Evolutionary conservation across 2,888 invertebrate species (phyloP).

Genomic region (Oasisia sp.): DNA sequence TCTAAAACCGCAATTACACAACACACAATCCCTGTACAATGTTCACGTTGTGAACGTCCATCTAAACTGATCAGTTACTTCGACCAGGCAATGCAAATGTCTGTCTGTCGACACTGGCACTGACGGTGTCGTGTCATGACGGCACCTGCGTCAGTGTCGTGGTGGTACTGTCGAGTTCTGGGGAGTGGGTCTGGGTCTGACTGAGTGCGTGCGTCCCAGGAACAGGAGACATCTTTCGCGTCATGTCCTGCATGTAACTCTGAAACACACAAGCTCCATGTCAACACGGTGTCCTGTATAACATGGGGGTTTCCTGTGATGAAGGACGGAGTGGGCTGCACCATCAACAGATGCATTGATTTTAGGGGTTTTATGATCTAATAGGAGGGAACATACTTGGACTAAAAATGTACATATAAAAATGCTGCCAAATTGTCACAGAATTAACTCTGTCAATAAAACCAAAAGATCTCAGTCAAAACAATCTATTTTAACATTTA

Average conservation of each 20-base stretch:
- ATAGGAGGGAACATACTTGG: too few relatives aligned
- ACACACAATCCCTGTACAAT: background rate
- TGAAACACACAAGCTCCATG: constrained; percentile 42
- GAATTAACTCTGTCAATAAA: too few relatives aligned
- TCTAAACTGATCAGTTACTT: background rate
- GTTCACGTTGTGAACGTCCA: background rate
- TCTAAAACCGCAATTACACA: background rate
- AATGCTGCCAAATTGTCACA: too few relatives aligned
- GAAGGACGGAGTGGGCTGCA: background rate
- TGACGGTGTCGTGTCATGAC: background rate
- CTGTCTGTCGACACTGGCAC: background rate
- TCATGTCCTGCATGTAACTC: constrained; percentile 57
- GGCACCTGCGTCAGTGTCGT: background rate
- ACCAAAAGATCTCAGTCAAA: background rate
- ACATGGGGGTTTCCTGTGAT: background rate
- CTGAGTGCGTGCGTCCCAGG: constrained; percentile 38
- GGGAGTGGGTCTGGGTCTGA: background rate
- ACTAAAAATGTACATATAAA: too few relatives aligned
- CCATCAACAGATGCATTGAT: too few relatives aligned
- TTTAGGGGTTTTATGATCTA: too few relatives aligned
- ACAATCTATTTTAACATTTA: background rate
- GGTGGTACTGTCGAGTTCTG: background rate
- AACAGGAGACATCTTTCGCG: constrained; percentile 56
- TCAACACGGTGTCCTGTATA: background rate
- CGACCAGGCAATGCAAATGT: background rate